These are phyloP conservation scores for Nebria brevicollis DNA, from an alignment of 2,888 invertebrate genomes.

Conservation along the genomic window DNA sequence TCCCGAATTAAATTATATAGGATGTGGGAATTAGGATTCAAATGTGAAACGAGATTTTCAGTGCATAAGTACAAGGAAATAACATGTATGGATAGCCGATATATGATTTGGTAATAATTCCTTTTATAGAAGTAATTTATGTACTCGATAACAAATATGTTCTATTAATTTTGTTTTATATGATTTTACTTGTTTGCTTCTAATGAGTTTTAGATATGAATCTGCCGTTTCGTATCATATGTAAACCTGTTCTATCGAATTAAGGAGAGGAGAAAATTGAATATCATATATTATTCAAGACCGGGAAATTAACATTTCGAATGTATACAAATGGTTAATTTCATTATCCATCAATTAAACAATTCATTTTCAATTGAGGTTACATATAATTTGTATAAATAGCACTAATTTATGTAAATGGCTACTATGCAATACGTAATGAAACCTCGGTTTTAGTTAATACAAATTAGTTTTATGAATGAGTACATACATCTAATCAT, in stretches of 20 bases:
- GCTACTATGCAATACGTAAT: too few species aligned
- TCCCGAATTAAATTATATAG: neutral
- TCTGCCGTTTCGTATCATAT: neutral
- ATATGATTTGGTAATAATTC: neutral
- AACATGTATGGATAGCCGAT: neutral
- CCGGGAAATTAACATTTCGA: neutral
- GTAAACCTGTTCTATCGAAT: neutral
- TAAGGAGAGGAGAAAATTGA: neutral
- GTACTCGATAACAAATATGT: neutral
- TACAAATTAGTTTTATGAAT: too few species aligned
- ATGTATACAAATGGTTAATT: neutral
- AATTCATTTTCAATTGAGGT: neutral
- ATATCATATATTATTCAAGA: neutral
- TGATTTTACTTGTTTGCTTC: neutral
- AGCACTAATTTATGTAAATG: too few species aligned
- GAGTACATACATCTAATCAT: too few species aligned
- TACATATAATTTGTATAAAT: neutral
- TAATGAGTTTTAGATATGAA: neutral
- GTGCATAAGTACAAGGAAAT: neutral
- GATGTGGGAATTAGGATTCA: slow-evolving; percentile 13
- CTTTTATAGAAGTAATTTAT: neutral
- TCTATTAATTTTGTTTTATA: neutral
- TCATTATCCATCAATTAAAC: neutral
- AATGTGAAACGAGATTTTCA: neutral
- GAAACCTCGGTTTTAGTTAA: too few species aligned